Conservation (phyloP, 2,888 invertebrate species). For the Pammene aurita region DNA sequence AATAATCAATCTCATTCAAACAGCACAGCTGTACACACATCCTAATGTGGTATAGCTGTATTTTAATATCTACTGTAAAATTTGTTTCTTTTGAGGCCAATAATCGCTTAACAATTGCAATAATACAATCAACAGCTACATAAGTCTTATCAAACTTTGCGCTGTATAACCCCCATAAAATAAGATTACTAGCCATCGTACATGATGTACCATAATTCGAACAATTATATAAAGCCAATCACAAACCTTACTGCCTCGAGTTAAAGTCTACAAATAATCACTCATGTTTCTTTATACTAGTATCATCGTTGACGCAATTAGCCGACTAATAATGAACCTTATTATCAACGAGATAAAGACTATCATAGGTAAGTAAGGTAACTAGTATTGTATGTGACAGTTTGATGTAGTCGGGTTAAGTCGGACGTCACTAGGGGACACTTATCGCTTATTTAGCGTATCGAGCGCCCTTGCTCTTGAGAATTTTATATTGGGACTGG, state of each 20-base stretch:
- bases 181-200: neutral
- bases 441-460: conserved; percentile 66
- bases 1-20: no score
- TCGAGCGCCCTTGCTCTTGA: conserved; percentile 65
- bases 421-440: conserved; percentile 50
- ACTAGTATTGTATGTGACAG: neutral
- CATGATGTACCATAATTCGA: neutral
- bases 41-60: no score
- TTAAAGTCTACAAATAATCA: neutral
- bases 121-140: neutral
- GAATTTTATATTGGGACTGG: conserved; percentile 48
- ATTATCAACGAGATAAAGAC: neutral
- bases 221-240: neutral
- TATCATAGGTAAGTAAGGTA: neutral
- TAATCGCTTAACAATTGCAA: neutral
- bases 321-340: neutral
- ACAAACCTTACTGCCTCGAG: neutral
- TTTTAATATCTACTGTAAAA: no score
- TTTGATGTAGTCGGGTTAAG: conserved; percentile 31
- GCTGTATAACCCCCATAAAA: conserved; percentile 22
- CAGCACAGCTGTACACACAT: no score
- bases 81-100: neutral
- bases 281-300: neutral
- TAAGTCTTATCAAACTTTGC: conserved; percentile 3
- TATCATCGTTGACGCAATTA: neutral